Evolutionary conservation across 2,888 invertebrate genomes (phyloP).

Genomic region (Polyommatus icarus): DNA sequence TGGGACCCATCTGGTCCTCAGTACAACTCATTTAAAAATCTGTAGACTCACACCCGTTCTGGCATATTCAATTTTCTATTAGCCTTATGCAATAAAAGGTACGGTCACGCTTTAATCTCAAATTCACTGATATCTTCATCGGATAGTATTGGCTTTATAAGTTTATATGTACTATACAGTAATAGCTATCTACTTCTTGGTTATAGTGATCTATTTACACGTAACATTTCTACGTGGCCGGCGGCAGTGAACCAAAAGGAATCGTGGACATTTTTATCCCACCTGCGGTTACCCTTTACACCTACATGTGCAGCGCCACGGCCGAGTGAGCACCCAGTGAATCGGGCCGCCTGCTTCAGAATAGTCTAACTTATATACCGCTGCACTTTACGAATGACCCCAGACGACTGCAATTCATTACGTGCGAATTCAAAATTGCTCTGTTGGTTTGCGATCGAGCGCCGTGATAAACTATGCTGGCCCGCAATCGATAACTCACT

Average conservation of each 20-base stretch:
- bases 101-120: too few relatives aligned
- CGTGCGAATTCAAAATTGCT: constrained; percentile 41
- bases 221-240: constrained; percentile 21
- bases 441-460: constrained; percentile 35
- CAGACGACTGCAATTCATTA: constrained; percentile 43
- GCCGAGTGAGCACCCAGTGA: constrained; percentile 67
- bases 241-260: constrained; percentile 49
- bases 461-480: constrained; percentile 36
- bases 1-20: too few relatives aligned
- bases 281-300: constrained; percentile 54
- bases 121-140: too few relatives aligned
- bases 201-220: constrained; percentile 15
- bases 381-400: constrained; percentile 48
- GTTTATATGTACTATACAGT: too few relatives aligned
- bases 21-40: too few relatives aligned
- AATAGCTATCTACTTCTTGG: neutral
- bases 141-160: too few relatives aligned
- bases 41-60: too few relatives aligned
- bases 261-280: constrained; percentile 50
- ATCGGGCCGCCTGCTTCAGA: constrained; percentile 60
- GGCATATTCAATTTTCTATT: too few relatives aligned
- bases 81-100: too few relatives aligned
- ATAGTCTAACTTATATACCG: constrained; percentile 48
- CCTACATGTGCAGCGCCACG: constrained; percentile 54
- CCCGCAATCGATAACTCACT: constrained; percentile 34